Percentiles rank a stretch among this genome's conserved stretches.
Evolutionary conservation across 2,888 invertebrate genomes (phyloP).

Genomic region (Stenolophus ochropezus): DNA sequence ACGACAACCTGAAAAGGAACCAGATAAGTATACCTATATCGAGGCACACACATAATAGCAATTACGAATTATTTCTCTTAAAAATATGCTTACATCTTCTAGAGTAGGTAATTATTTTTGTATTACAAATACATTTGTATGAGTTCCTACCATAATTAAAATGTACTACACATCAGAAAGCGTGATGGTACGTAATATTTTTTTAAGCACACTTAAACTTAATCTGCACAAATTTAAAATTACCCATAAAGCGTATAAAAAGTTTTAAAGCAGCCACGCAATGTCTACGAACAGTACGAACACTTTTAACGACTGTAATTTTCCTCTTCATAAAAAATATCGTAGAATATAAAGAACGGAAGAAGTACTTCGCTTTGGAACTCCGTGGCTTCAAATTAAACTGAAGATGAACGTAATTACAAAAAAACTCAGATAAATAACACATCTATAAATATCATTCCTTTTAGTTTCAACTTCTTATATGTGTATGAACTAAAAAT

Average conservation of each 20-base stretch:
- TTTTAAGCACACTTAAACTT: conserved; percentile 36
- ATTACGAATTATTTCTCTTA: not conserved
- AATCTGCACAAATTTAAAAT: conserved; percentile 50
- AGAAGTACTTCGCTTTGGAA: conserved; percentile 8
- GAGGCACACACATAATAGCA: not conserved
- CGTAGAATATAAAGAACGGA: conserved; percentile 27
- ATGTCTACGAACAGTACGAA: conserved; percentile 17
- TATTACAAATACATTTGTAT: conserved; percentile 44
- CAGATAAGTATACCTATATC: not conserved
- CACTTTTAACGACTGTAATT: conserved; percentile 40
- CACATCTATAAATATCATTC: not conserved
- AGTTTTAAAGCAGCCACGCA: conserved; percentile 25
- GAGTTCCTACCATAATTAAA: not conserved
- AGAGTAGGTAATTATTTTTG: conserved; percentile 18
- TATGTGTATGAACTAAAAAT: no score
- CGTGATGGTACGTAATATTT: conserved; percentile 43
- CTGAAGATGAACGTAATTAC: not conserved
- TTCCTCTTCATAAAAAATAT: conserved; percentile 44
- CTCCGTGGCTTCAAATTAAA: conserved; percentile 19
- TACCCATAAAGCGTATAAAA: conserved; percentile 39
- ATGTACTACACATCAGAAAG: conserved; percentile 1
- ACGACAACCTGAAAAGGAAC: not conserved
- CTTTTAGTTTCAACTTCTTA: not conserved
- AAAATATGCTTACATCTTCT: not conserved
- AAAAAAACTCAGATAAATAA: not conserved